Base-by-base conservation (phyloP, 1,140 invertebrate genomes). In the Arctopsyche grandis region DNA sequence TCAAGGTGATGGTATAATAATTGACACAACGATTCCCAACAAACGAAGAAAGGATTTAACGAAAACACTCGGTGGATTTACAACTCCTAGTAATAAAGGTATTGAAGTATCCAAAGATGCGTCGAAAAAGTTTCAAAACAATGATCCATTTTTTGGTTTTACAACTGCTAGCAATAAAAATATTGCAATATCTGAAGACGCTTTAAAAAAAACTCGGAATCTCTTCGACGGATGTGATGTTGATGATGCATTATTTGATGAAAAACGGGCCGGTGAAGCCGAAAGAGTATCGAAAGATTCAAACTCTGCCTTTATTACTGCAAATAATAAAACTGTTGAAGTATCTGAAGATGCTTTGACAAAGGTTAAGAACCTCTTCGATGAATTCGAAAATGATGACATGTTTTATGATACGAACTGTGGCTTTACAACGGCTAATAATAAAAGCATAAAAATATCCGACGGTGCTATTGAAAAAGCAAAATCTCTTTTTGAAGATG, bases 291-390 rank as follows among this genome's bases (percentile, higher is more conserved):
- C 29, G 7, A 38, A 38, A 7, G 7, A 38, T 21, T 16, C 21
- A 12, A 10, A 29, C 56, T n/a, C 0, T 44, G 71, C 19, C 0
- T 74, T 74, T 74, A 71, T 7, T 38, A 75, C 29, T 38, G 44
- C 19, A 5, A 80, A n/a, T 21, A 87, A 86, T 66, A 84, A 81
- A 60, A 75, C 78, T 46, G 79, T 85, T 1, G 63, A 26, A 46
- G 52, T 85, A 44, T 84, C 80, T 24, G 44, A 84, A 80, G 85
- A 85, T 16, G 85, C 86, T 46, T 86, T 85, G 82, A 79, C 26
- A 44, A 87, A 86, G 84, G 86, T 86, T 12, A 84, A 86, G 83
- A 82, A 48, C 81, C 82, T 88, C n/a, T 84, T 87, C 70, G 46
- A 83, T 60, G 81, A 83, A 16, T 60, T 7, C 10, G 60, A 29